These are phyloP conservation scores for Plagodis dolabraria DNA, from an alignment of 2,888 invertebrate species.

Conservation along the genomic window DNA sequence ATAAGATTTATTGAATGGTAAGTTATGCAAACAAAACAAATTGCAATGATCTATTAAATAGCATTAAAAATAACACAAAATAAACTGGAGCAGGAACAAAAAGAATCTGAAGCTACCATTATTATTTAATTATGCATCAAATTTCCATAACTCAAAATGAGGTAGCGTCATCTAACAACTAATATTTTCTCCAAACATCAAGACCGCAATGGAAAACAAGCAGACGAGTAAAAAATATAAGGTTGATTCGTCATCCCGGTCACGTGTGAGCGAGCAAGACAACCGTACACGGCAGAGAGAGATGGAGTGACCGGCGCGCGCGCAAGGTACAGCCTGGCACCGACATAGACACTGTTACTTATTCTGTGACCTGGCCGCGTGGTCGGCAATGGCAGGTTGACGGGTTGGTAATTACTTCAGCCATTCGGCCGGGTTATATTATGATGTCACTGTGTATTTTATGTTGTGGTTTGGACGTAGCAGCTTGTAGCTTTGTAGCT, in stretches of 20 bases:
- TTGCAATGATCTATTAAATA: too few relatives aligned
- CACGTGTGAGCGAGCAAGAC: slow-evolving; percentile 45
- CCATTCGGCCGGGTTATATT: slow-evolving; percentile 6
- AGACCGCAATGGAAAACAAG: slow-evolving; percentile 20
- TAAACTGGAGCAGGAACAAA: too few relatives aligned
- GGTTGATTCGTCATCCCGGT: slow-evolving; percentile 39
- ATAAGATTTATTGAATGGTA: too few relatives aligned
- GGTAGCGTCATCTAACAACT: slow-evolving; percentile 5
- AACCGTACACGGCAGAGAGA: slow-evolving; percentile 26
- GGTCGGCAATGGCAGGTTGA: slow-evolving; percentile 1
- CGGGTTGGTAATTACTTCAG: slow-evolving; percentile 28
- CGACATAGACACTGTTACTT: slow-evolving; percentile 10
- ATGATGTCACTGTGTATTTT: slow-evolving; percentile 21
- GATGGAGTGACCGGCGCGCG: slow-evolving; percentile 46
- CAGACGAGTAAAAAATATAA: slow-evolving; percentile 42
- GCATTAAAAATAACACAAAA: too few relatives aligned
- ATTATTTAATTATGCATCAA: too few relatives aligned
- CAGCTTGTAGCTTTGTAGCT: slow-evolving; percentile 2
- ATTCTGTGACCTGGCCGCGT: not conserved
- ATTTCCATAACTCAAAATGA: too few relatives aligned
- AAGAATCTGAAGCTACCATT: too few relatives aligned
- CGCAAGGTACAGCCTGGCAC: slow-evolving; percentile 68
- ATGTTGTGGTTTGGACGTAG: slow-evolving; percentile 11
- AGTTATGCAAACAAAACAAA: too few relatives aligned
- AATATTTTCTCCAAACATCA: slow-evolving; percentile 3